Evolutionary conservation across 2,888 invertebrate species (phyloP), one percentile per base, ranked within the genome.

Genomic region (Xanthorhoe designata): DNA sequence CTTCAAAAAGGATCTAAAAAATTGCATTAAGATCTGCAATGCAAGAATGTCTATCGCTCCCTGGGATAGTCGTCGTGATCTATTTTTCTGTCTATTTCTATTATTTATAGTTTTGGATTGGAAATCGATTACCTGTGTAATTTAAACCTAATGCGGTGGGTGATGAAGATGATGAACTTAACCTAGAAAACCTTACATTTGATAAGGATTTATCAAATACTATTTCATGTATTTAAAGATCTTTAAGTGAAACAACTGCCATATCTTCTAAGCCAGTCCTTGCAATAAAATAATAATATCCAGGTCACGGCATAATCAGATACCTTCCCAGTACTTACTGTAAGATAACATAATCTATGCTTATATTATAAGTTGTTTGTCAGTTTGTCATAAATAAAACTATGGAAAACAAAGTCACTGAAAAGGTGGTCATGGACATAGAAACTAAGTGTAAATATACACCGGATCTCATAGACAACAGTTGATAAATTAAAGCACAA

Each of bases 291-390:
- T 52, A 71, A 71, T 69, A 71, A 71, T 69, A 71, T 68, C 59
- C 51, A 68, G 69, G 71, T 69, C 71, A 57, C 53, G 47, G 69
- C 24, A 71, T 71, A 71, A 69, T 68, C 56, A 51, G 60, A 29
- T 64, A 64, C 66, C 63, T 63, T 66, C 61, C 29, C 29, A 29
- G 24, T 57, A 49, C 15, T 54, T 51, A 50, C 53, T 60, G 61
- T 56, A 51, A 55, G 68, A 66, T 68, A 68, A 57, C 64, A 54
- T 68, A 57, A 55, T 56, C 60, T 57, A 18, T 42, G 42, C 50
- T 24, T 51, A 56, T 61, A 55, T 68, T 61, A 64, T 61, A 62
- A 59, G 55, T 60, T 58, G 63, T 32, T 24, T 62, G 7, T 15
- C 1, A 47, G 15, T 47, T 45, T 17, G 17, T 47, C 24, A 24